Percentiles rank a stretch among this genome's conserved stretches.
Evolutionary conservation across 1,140 invertebrate genomes (phyloP).

Genomic region (Tetramorium simillimum): DNA sequence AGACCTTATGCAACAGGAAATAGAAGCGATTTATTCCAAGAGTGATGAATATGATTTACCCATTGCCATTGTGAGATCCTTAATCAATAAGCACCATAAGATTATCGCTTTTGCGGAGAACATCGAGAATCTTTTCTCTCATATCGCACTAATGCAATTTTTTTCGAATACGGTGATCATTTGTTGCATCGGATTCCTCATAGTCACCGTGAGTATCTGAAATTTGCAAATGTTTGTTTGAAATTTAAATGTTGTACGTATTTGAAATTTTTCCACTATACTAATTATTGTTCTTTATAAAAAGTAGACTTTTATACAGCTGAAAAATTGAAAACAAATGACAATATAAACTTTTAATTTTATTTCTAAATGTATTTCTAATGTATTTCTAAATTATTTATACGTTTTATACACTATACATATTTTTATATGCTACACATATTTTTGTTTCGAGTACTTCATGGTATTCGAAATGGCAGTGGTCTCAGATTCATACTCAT

Average conservation of each 20-base stretch:
- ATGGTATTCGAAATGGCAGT: not conserved
- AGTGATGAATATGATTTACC: not conserved
- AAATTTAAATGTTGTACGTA: not conserved
- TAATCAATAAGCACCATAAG: slow-evolving; percentile 46
- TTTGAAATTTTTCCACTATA: not conserved
- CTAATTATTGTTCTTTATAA: not conserved
- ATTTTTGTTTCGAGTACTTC: not conserved
- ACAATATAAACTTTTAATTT: not conserved
- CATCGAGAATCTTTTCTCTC: slow-evolving; percentile 56
- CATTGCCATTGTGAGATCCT: not conserved
- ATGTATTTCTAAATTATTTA: too few species aligned
- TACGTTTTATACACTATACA: not conserved
- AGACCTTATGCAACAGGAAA: slow-evolving; percentile 45
- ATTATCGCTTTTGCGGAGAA: slow-evolving; percentile 46
- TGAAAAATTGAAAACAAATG: not conserved
- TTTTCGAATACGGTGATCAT: slow-evolving; percentile 61
- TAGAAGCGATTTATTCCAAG: not conserved
- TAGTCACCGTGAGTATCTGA: slow-evolving; percentile 55
- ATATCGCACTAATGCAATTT: slow-evolving; percentile 62
- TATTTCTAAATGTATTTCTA: not conserved
- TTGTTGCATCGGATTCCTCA: slow-evolving; percentile 61
- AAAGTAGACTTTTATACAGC: too few species aligned
- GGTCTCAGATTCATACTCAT: not conserved
- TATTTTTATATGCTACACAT: not conserved
- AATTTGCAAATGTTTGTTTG: not conserved